Evolutionary conservation across 2,113 vertebrate species (phyloP).

Genomic region (Callospermophilus lateralis): DNA sequence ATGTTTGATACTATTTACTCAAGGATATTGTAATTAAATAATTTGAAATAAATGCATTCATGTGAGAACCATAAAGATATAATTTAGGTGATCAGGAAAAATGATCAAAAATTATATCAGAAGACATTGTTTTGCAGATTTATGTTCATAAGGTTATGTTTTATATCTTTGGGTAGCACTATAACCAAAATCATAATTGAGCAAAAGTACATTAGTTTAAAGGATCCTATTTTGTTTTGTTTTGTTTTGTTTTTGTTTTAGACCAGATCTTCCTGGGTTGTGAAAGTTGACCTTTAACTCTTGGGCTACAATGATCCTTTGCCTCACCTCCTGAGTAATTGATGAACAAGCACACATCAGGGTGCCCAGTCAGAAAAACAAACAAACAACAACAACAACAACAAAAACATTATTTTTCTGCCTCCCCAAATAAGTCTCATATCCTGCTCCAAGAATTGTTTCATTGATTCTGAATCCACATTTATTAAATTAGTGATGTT

Average conservation of each 20-base stretch:
- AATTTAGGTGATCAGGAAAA: slow-evolving; percentile 7
- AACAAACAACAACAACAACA: too few relatives aligned
- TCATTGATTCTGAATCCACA: not conserved
- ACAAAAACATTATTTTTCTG: not conserved
- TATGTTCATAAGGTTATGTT: not conserved
- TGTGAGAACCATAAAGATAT: not conserved
- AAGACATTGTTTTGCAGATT: not conserved
- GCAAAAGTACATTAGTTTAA: not conserved
- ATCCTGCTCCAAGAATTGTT: not conserved
- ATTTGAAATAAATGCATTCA: slow-evolving; percentile 21
- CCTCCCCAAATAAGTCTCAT: not conserved
- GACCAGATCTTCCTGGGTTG: not conserved
- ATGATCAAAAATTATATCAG: not conserved
- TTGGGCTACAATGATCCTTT: not conserved
- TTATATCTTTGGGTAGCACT: not conserved
- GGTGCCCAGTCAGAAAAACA: not conserved
- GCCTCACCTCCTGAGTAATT: not conserved
- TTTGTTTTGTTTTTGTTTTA: not conserved
- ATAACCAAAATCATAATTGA: not conserved
- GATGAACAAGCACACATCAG: too few relatives aligned
- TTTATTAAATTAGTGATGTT: not conserved
- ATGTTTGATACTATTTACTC: not conserved
- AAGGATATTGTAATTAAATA: not conserved
- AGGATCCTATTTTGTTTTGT: not conserved
- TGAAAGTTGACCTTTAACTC: rapidly evolving